Evolutionary conservation across 2,888 invertebrate species (phyloP), one percentile per base, ranked within the genome.

Genomic region (Crossocerus cetratus): DNA sequence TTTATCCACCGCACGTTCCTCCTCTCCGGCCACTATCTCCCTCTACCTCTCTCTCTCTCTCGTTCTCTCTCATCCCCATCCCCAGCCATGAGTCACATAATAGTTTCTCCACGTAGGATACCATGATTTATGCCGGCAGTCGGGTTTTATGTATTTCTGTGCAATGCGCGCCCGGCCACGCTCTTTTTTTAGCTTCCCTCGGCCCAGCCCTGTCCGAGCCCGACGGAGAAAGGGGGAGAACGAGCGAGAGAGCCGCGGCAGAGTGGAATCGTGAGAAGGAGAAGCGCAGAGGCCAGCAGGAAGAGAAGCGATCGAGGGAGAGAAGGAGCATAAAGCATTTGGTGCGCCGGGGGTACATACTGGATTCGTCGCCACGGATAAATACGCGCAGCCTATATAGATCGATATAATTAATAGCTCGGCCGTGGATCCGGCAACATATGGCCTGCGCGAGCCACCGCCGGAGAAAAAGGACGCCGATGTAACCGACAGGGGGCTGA

Each of bases 321-420:
- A 71, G 74, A 80, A 69, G 69, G 72, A 73, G 76, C 76, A 80
- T 83, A 78, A 85, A 84, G 77, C 77, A 80, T 83, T 73, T 62
- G 68, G 64, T 61, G 72, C 63, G 53, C 42, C 72, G 16, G 49
- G n/a, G 42, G 32, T 32, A 32, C 61, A 61, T 56, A 57, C 58
- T 49, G 66, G 69, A 77, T 73, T 72, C 77, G 72, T 62, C 69
- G 74, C 72, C 63, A 72, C 61, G 63, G 69, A 74, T 78, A 80
- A 80, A 71, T 78, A 79, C 69, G 75, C 74, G 75, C 74, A 76
- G 81, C 77, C 84, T 83, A 84, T 87, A 86, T 87, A 87, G 87
- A 89, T 89, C 87, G 88, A 88, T 88, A 88, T 89, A 89, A 89
- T 89, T 89, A 89, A 89, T 89, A 88, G 88, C 88, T 85, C 79